Base-by-base conservation (phyloP, 2,888 invertebrate species). In the Epirrita christyi region DNA sequence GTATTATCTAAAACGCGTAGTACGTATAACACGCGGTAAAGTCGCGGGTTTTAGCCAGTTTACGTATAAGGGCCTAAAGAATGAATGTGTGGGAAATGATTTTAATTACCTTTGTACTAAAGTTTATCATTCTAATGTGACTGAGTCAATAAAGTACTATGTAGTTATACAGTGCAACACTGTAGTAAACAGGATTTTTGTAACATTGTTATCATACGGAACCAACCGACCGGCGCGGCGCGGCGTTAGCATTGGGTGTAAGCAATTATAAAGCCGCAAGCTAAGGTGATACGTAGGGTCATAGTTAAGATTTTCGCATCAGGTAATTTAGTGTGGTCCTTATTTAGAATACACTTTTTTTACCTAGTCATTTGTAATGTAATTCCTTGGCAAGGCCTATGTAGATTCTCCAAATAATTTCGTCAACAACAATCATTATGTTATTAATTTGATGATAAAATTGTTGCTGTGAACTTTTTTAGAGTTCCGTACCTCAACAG, bases 291-390 rank as follows among this genome's bases (percentile, higher is more conserved):
- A 42, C 45, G 37, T 38, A 32, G 59, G 59, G 50, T 55, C 59
- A 47, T 34, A 48, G 41, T 41, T 40, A 46, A 49, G 28, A 59
- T 59, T 54, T 59, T 54, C 59, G 54, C 50, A 46, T 50, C 42
- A 14, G 8, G 15, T 15, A 13, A 29, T 21, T 42, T 32, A 21
- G 44, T 50, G 38, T 34, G 21, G 11, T 34, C 11, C 29, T 27
- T 28, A 40, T 40, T 11, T 21, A 4, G 21, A 21, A 21, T 3
- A 21, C 21, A 21, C 21, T 21, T 21, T 21, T 21, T 21, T 21
- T 2, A 21, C 2, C 21, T 21, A 21, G 21, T 3, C 4, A 21
- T 3, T 21, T 4, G 2, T 21, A 21, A 2, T 21, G 21, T 21
- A n/a, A n/a, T n/a, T n/a, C n/a, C n/a, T n/a, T n/a, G n/a, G n/a